Evolutionary conservation across 2,888 invertebrate species (phyloP).

Genomic region (Laspeyria flexula): DNA sequence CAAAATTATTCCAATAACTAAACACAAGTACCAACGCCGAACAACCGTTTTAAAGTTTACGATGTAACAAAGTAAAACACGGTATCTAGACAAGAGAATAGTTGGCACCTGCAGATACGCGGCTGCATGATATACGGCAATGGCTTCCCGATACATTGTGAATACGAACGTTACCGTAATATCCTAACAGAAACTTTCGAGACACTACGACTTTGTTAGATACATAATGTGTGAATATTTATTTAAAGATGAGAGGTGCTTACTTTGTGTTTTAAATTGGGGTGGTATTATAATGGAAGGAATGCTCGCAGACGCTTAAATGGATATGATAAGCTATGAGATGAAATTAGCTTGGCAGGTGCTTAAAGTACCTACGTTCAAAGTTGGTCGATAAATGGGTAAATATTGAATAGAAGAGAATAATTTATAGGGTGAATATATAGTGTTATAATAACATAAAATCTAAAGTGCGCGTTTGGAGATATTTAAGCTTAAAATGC

Average conservation of each 20-base stretch:
- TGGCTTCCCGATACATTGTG: conserved; percentile 74
- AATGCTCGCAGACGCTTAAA: too few species aligned
- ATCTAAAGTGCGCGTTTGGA: too few species aligned
- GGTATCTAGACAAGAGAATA: conserved; percentile 50
- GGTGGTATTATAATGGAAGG: neutral
- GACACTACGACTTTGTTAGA: conserved; percentile 44
- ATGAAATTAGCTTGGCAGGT: too few species aligned
- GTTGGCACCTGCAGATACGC: conserved; percentile 63
- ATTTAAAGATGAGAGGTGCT: conserved; percentile 23
- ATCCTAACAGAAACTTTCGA: conserved; percentile 58
- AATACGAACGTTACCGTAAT: conserved; percentile 52
- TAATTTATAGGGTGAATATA: too few species aligned
- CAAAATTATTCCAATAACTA: neutral
- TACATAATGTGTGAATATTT: conserved; percentile 44
- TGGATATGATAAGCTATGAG: too few species aligned
- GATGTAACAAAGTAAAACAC: conserved; percentile 53
- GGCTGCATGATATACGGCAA: conserved; percentile 60
- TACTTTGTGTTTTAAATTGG: conserved; percentile 17
- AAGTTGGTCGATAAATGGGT: too few species aligned
- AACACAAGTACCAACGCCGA: conserved; percentile 11
- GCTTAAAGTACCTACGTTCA: too few species aligned
- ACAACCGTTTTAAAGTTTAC: conserved; percentile 48
- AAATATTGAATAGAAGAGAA: too few species aligned
- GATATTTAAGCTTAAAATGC: too few species aligned
- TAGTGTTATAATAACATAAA: too few species aligned